Base-by-base conservation (phyloP, 2,888 invertebrate genomes). In the Platerodrilus igneus region DNA sequence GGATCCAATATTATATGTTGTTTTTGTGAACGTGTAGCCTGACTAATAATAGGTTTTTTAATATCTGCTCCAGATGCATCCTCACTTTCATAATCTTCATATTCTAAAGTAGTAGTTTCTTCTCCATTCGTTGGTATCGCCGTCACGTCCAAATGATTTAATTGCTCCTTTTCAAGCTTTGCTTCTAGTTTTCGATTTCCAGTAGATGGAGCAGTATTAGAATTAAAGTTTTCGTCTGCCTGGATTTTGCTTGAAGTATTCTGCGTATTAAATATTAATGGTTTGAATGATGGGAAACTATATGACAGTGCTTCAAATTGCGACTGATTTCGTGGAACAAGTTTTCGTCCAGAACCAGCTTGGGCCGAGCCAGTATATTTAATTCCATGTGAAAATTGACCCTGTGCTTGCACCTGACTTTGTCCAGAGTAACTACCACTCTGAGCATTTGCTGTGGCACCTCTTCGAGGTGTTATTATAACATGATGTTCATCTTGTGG, bases 351-450 rank as follows among this genome's bases (percentile, higher is more conserved):
- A 1, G 87, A 83, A 13, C 86, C 85, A 4, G 89, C 81, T 63
- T 90, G 89, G 2, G 89, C 87, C 1, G 85, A 86, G 3, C 89
- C 89, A 19, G 58, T 60, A 45, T 67, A 69, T 48, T 52, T 60
- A 15, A 66, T 62, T 1, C 62, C 62, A 42, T 82, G 83, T 58
- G 80, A 81, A 50, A 85, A 88, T 19, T 84, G 83, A 3, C 89
- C 89, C 56, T 86, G 83, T 17, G 89, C 76, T 67, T 88, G 87
- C 5, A 86, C 81, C 62, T 89, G 88, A 11, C 87, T 84, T 63
- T 86, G 86, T 3, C 89, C 89, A 16, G 79, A 78, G 45, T 77
- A 72, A 5, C 79, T 75, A 47, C 83, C 84, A 33, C 86, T 82
- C 63, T 88, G 87, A 2, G 89, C 82, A 3, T 84, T 81, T 0